Conservation (phyloP, 2,888 invertebrate species). For the Epinotia nisella region DNA sequence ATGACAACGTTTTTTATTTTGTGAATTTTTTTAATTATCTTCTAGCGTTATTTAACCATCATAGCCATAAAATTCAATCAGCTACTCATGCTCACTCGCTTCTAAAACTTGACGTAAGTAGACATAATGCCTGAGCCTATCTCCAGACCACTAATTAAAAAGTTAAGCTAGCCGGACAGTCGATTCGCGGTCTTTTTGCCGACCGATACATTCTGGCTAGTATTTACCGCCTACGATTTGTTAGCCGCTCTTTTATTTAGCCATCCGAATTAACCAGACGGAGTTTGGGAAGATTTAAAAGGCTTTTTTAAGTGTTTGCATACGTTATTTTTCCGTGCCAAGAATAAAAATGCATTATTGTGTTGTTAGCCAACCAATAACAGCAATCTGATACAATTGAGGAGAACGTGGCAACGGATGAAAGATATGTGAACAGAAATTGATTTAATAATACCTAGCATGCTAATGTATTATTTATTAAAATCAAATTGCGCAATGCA, state of each 20-base stretch:
- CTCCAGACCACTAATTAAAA: conserved; percentile 70
- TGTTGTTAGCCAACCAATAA: background rate
- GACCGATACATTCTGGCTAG: conserved; percentile 44
- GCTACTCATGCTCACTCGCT: background rate
- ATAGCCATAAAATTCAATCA: background rate
- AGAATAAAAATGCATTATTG: conserved; percentile 1
- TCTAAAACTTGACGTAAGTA: conserved; percentile 14
- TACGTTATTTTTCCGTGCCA: conserved; percentile 4
- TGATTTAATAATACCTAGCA: no score
- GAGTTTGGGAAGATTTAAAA: conserved; percentile 27
- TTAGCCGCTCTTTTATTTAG: conserved; percentile 35
- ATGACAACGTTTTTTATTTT: background rate
- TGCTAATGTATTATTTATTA: no score
- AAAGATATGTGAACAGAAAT: no score
- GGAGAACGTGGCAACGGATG: background rate
- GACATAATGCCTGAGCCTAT: conserved; percentile 35
- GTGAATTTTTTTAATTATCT: no score
- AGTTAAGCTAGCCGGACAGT: conserved; percentile 71
- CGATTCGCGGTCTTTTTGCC: conserved; percentile 66
- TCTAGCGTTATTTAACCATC: background rate
- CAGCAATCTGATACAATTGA: background rate
- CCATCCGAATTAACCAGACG: conserved; percentile 30
- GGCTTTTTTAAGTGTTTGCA: conserved; percentile 25
- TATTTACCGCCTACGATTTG: conserved; percentile 40
- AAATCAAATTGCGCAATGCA: no score